A percentile compares a stretch with the other conserved stretches of the same genome.
Evolutionary conservation across 2,888 invertebrate species (phyloP).

Genomic region (Saturnia japonica): DNA sequence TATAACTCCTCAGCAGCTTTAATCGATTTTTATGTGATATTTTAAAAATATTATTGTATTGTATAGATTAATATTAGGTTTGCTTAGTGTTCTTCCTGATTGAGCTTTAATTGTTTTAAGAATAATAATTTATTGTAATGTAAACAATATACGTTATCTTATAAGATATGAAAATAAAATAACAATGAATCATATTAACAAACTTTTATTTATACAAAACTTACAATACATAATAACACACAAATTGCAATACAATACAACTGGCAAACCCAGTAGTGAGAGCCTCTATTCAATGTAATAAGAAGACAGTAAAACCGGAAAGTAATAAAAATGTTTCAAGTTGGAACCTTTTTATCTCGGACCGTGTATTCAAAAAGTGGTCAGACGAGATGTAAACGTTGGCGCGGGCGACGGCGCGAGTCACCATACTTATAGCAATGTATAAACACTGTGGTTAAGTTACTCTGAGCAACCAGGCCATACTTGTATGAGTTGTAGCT

Average conservation of each 20-base stretch:
- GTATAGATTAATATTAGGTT: constrained; percentile 64
- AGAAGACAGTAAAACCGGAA: constrained; percentile 44
- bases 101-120: constrained; percentile 76
- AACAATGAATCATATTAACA: constrained; percentile 52
- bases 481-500: too few species aligned
- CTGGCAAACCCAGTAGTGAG: constrained; percentile 31
- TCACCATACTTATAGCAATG: constrained; percentile 37
- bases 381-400: constrained; percentile 55
- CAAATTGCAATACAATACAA: constrained; percentile 24
- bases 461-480: constrained; percentile 30
- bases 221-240: constrained; percentile 24
- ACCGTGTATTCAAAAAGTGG: constrained; percentile 58
- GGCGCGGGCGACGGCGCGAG: constrained; percentile 52
- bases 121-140: constrained; percentile 63
- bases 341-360: constrained; percentile 40
- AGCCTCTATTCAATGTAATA: constrained; percentile 38
- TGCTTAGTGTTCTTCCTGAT: constrained; percentile 67
- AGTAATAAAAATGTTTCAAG: constrained; percentile 43
- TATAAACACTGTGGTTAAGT: constrained; percentile 17
- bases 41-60: constrained; percentile 56
- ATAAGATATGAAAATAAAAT: constrained; percentile 52
- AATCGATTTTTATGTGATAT: constrained; percentile 75
- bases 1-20: constrained; percentile 77
- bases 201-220: constrained; percentile 50
- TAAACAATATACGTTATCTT: constrained; percentile 35